phyloP scores from a whole-genome alignment of 2,888 invertebrate species.

The Chalcis sispes region DNA sequence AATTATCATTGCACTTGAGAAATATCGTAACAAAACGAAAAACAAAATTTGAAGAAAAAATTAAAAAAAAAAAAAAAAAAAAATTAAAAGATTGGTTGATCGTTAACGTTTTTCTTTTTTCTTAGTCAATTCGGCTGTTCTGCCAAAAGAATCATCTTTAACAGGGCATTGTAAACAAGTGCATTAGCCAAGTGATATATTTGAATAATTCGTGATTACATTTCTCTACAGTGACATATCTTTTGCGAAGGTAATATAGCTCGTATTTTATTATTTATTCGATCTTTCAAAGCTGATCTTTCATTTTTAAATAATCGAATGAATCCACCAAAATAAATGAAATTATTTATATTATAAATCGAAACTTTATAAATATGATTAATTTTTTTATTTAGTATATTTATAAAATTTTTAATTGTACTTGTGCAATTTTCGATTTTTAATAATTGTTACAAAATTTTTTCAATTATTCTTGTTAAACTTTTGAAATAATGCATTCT shows the following conservation, averaged over 20 bases:
- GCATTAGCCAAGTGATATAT: constrained; percentile 74
- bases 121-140: constrained; percentile 63
- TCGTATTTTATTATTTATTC: too few species aligned
- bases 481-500: too few species aligned
- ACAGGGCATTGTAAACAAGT: constrained; percentile 76
- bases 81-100: background rate
- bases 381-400: too few species aligned
- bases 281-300: too few species aligned
- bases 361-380: too few species aligned
- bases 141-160: constrained; percentile 75
- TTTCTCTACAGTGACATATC: constrained; percentile 42
- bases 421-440: too few species aligned
- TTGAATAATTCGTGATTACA: constrained; percentile 63
- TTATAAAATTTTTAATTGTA: too few species aligned
- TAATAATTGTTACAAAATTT: too few species aligned
- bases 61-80: background rate
- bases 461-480: too few species aligned
- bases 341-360: too few species aligned
- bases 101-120: background rate
- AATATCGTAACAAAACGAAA: background rate
- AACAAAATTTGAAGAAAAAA: background rate
- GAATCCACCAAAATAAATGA: constrained; percentile 17
- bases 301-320: background rate
- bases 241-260: too few species aligned
- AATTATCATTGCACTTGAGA: background rate